Percentiles rank a stretch among this genome's conserved stretches.
These are phyloP conservation scores for Muscicapa comitata DNA, from an alignment of 2,797 vertebrate genomes.

Conservation along the genomic window DNA sequence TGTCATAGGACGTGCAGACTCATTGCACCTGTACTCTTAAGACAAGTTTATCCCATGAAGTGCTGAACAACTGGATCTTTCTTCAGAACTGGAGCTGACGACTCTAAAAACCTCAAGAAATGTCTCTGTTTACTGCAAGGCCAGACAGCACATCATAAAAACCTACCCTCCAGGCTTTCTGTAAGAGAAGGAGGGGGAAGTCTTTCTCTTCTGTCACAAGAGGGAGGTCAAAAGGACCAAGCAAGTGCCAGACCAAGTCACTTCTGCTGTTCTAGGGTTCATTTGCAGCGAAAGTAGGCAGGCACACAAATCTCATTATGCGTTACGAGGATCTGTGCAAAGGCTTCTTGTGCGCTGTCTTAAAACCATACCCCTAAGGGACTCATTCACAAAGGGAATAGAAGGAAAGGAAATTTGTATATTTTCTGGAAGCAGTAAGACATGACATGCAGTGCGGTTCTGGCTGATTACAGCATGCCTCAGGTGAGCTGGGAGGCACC, in stretches of 20 bases:
- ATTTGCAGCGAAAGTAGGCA: neutral
- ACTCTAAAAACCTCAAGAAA: neutral
- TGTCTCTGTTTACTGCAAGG: neutral
- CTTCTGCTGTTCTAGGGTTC: neutral
- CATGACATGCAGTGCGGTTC: neutral
- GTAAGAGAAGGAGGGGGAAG: neutral
- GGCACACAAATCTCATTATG: conserved; percentile 32
- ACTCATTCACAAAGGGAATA: conserved; percentile 46
- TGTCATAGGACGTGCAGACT: neutral
- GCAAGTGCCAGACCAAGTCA: neutral
- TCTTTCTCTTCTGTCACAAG: neutral
- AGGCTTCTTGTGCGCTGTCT: neutral
- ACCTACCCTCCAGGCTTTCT: neutral
- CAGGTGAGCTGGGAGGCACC: conserved; percentile 13
- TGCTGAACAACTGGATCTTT: neutral
- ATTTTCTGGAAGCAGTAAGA: conserved; percentile 40
- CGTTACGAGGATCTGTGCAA: neutral
- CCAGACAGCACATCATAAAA: neutral
- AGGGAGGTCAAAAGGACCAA: conserved; percentile 40
- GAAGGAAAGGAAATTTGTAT: conserved; percentile 7
- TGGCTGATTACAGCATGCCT: conserved; percentile 51
- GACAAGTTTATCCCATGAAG: neutral
- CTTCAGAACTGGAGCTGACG: neutral
- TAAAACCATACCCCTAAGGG: conserved; percentile 30
- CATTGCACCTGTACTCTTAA: neutral